These are phyloP conservation scores for Atrichornis clamosus DNA, from an alignment of 2,113 vertebrate species.

Conservation along the genomic window DNA sequence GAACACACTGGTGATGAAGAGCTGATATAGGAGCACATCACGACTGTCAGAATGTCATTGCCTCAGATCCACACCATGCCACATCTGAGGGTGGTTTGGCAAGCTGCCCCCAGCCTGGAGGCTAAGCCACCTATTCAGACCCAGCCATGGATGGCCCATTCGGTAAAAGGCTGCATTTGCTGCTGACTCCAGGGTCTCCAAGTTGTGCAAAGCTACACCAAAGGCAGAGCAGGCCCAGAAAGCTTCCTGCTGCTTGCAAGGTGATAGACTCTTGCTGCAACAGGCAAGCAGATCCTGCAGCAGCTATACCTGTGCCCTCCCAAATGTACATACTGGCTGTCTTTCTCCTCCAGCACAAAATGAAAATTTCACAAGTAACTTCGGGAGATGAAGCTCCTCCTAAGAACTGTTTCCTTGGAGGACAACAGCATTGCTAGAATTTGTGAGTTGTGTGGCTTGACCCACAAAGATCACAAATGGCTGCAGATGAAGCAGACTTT, in stretches of 20 bases:
- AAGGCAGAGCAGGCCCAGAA: neutral
- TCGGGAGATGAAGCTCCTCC: neutral
- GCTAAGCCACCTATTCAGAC: neutral
- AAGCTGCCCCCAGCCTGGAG: neutral
- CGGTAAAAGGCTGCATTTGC: neutral
- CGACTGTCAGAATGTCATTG: neutral
- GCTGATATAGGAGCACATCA: neutral
- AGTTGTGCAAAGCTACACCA: neutral
- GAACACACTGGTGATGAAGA: neutral
- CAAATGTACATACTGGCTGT: neutral
- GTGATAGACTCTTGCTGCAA: neutral
- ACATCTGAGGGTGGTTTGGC: neutral
- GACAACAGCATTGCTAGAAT: neutral
- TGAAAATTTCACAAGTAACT: neutral
- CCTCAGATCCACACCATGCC: neutral
- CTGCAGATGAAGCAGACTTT: neutral
- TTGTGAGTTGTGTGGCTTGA: neutral
- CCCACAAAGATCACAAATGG: neutral
- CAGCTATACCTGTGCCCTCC: neutral
- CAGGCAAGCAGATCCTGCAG: neutral
- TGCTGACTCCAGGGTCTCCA: neutral
- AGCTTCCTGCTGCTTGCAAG: neutral
- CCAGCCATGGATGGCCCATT: rapidly evolving
- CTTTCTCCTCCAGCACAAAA: neutral
- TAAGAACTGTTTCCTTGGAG: neutral